These are phyloP conservation scores for Eristalis tenax DNA, from an alignment of 2,888 invertebrate genomes.

Conservation along the genomic window DNA sequence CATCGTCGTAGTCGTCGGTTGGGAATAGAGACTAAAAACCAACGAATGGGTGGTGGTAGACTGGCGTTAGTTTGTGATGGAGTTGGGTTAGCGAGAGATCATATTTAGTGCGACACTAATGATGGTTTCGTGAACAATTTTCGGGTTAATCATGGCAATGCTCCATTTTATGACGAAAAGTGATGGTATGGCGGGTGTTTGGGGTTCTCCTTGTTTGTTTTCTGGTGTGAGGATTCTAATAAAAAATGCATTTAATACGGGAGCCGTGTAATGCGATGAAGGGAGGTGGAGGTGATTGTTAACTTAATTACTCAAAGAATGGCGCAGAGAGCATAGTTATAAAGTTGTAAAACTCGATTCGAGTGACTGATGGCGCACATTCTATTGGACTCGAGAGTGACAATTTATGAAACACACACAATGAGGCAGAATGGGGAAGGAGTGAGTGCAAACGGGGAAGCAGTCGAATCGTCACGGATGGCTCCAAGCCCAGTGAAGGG, in stretches of 20 bases:
- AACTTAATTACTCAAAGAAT: background rate
- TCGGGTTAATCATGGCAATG: slow-evolving; percentile 65
- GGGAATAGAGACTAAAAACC: slow-evolving; percentile 51
- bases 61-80: slow-evolving; percentile 29
- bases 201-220: background rate
- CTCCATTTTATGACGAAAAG: slow-evolving; percentile 44
- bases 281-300: background rate
- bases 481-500: no score
- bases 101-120: slow-evolving; percentile 65
- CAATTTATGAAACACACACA: background rate
- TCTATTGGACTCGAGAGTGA: background rate
- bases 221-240: slow-evolving; percentile 24
- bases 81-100: slow-evolving; percentile 39
- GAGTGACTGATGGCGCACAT: background rate
- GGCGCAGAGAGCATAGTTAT: background rate
- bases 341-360: background rate
- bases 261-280: background rate
- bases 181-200: slow-evolving; percentile 1
- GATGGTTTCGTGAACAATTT: slow-evolving; percentile 66
- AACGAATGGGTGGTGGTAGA: slow-evolving; percentile 2
- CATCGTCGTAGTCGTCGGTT: background rate
- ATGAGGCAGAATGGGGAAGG: no score
- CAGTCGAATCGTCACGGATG: no score
- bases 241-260: slow-evolving; percentile 40
- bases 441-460: no score